Conservation (phyloP, 23 tunicate species). For the Trididemnum miniatum region DNA sequence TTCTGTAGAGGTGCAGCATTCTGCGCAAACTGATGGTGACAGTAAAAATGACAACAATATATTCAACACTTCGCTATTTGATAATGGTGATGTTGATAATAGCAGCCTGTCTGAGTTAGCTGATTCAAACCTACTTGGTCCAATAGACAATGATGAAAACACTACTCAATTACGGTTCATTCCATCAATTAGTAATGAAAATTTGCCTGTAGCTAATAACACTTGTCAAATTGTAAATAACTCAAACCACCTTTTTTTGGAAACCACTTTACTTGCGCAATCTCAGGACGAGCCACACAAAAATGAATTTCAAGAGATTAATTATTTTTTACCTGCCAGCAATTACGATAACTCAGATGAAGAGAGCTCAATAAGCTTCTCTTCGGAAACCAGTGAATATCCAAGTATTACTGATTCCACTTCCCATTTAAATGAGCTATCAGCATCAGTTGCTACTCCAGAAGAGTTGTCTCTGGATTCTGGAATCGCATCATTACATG, state of each 20-base stretch:
- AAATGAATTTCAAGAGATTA: neutral
- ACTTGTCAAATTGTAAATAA: neutral
- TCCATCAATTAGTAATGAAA: neutral
- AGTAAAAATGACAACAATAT: too few species aligned
- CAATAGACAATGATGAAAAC: slow-evolving; percentile 18
- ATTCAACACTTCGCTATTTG: too few species aligned
- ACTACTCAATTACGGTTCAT: slow-evolving; percentile 1
- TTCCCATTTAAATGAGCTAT: neutral
- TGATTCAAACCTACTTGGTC: neutral
- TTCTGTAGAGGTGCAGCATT: too few species aligned
- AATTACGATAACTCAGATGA: neutral
- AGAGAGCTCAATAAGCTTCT: neutral
- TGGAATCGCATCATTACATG: slow-evolving; percentile 75
- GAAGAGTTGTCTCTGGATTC: slow-evolving; percentile 84
- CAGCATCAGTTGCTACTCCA: neutral
- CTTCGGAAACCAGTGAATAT: neutral
- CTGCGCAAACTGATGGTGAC: too few species aligned
- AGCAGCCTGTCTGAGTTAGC: neutral
- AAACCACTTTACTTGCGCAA: neutral
- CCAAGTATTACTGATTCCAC: too few species aligned
- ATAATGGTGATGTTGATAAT: too few species aligned
- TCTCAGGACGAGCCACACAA: neutral
- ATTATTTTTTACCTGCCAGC: neutral
- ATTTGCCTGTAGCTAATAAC: neutral
- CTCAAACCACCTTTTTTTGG: neutral